A percentile compares a stretch with the other conserved stretches of the same genome.
These are phyloP conservation scores for Drosophila asahinai DNA, from an alignment of 1,140 invertebrate species.

Conservation along the genomic window DNA sequence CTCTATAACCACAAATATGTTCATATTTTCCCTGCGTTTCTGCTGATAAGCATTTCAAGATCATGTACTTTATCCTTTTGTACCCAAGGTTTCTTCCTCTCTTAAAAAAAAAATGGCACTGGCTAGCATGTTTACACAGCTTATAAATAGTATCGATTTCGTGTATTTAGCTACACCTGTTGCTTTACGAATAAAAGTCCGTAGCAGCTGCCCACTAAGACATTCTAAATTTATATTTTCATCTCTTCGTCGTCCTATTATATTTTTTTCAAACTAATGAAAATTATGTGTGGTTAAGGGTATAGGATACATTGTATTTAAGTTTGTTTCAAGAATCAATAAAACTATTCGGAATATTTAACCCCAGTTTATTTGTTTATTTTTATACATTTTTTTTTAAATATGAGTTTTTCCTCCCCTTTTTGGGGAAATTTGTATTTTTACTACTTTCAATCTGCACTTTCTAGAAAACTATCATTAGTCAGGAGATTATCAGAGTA, in stretches of 20 bases:
- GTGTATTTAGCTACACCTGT: neutral
- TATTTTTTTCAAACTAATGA: too few species aligned
- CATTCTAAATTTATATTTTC: neutral
- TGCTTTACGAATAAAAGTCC: neutral
- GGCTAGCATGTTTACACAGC: neutral
- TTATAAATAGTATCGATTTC: neutral
- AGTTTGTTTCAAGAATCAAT: too few species aligned
- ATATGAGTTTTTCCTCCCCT: too few species aligned
- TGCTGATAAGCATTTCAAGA: neutral
- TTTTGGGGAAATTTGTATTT: too few species aligned
- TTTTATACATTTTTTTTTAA: too few species aligned
- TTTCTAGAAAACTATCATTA: too few species aligned
- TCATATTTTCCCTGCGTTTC: neutral
- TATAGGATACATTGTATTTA: too few species aligned
- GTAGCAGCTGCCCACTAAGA: neutral
- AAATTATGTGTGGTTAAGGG: too few species aligned
- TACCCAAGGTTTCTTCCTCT: neutral
- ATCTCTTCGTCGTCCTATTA: too few species aligned
- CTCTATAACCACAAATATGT: neutral
- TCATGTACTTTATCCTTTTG: neutral
- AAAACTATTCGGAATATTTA: too few species aligned
- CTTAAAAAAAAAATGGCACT: neutral
- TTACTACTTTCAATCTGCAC: too few species aligned
- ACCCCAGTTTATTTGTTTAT: too few species aligned
- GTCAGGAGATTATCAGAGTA: neutral